phyloP scores from a whole-genome alignment of 1,140 invertebrate species.

The Triops longicaudatus region DNA sequence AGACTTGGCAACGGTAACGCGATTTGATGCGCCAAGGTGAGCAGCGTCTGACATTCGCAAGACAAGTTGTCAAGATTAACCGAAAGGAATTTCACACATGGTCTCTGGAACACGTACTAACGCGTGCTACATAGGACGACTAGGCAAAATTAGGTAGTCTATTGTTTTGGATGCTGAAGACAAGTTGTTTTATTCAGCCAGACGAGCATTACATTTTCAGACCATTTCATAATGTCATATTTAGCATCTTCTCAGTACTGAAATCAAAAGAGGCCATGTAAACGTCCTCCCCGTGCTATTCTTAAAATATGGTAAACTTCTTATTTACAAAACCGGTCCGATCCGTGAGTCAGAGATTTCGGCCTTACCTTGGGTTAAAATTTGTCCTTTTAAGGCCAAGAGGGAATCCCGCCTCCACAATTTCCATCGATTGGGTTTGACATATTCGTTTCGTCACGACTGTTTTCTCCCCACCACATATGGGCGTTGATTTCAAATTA shows the following conservation, averaged over 20 bases:
- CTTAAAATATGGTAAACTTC: slow-evolving; percentile 3
- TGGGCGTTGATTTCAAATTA: no score
- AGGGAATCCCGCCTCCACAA: slow-evolving; percentile 6
- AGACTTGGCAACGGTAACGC: background rate
- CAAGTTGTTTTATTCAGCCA: background rate
- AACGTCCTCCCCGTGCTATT: background rate
- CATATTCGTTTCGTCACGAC: background rate
- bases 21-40: background rate
- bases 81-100: background rate
- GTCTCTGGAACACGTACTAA: background rate
- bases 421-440: background rate
- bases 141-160: background rate
- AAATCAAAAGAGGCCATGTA: background rate
- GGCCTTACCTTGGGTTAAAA: background rate
- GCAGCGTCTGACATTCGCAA: background rate
- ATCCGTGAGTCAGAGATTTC: background rate
- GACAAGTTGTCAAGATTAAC: background rate
- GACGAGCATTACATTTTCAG: background rate
- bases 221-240: background rate
- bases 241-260: background rate
- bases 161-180: background rate
- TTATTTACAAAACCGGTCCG: background rate
- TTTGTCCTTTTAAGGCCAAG: background rate
- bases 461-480: background rate
- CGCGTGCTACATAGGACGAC: background rate